Evolutionary conservation across 2,888 invertebrate genomes (phyloP).

Genomic region (Ectropis crepuscularia): DNA sequence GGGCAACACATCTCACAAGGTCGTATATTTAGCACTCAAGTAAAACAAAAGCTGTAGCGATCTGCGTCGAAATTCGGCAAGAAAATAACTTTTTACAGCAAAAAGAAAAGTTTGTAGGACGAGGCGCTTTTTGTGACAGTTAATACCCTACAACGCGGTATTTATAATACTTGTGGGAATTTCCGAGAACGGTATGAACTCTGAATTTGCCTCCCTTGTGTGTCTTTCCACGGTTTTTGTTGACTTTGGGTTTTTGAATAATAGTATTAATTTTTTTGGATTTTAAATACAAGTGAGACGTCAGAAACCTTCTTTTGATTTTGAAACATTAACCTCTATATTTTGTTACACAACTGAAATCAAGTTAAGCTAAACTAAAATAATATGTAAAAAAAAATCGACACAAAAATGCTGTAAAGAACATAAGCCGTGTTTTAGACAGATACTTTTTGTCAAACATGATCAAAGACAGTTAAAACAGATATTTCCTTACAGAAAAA

Average conservation of each 20-base stretch:
- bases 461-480: too few relatives aligned
- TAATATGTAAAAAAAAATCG: too few relatives aligned
- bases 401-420: too few relatives aligned
- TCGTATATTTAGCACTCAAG: background rate
- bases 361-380: too few relatives aligned
- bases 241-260: constrained; percentile 45
- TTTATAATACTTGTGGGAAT: constrained; percentile 72
- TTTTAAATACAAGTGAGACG: too few relatives aligned
- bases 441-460: too few relatives aligned
- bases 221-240: constrained; percentile 60
- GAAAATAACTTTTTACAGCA: constrained; percentile 34
- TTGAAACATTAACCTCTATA: too few relatives aligned
- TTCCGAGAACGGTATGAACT: constrained; percentile 58
- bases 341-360: too few relatives aligned
- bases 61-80: constrained; percentile 29
- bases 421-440: too few relatives aligned
- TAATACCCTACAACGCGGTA: constrained; percentile 58
- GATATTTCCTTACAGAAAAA: too few relatives aligned
- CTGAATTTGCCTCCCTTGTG: constrained; percentile 67
- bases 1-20: background rate
- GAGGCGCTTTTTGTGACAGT: constrained; percentile 58
- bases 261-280: constrained; percentile 13
- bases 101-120: constrained; percentile 40
- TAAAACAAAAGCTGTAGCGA: constrained; percentile 11
- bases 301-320: too few relatives aligned